These are phyloP conservation scores for Caerostris extrusa DNA, from an alignment of 1,140 invertebrate species.

Conservation along the genomic window DNA sequence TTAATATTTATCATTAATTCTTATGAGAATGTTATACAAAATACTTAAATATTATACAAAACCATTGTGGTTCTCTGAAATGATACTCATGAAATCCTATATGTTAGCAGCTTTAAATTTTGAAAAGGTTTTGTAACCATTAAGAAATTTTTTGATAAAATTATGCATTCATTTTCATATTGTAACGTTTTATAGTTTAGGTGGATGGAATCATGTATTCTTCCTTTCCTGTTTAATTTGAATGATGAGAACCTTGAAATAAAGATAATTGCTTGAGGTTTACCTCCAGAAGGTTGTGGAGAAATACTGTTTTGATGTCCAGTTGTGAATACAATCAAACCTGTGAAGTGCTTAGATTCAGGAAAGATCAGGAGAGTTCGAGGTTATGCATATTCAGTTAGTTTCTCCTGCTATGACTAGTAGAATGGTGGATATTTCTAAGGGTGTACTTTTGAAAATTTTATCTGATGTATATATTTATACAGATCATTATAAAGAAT, in stretches of 20 bases:
- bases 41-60: too few relatives aligned
- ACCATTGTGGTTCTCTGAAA: too few relatives aligned
- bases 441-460: constrained; percentile 94
- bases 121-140: too few relatives aligned
- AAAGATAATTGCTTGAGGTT: constrained; percentile 92
- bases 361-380: constrained; percentile 97
- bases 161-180: too few relatives aligned
- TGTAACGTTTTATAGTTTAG: constrained; percentile 78
- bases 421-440: constrained; percentile 95
- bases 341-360: constrained; percentile 86
- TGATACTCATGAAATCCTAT: too few relatives aligned
- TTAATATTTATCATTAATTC: too few relatives aligned
- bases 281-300: constrained; percentile 93
- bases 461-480: constrained; percentile 97
- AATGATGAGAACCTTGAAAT: constrained; percentile 94
- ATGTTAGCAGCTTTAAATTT: too few relatives aligned
- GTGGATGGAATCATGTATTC: constrained; percentile 92
- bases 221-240: constrained; percentile 90
- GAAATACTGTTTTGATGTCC: constrained; percentile 95
- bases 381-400: constrained; percentile 92
- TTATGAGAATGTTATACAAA: too few relatives aligned
- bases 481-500: constrained; percentile 93
- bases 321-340: constrained; percentile 85
- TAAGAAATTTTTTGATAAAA: too few relatives aligned
- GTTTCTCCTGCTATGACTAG: constrained; percentile 95